Evolutionary conservation across 2,888 invertebrate species (phyloP).

Genomic region (Drosophila eohydei): DNA sequence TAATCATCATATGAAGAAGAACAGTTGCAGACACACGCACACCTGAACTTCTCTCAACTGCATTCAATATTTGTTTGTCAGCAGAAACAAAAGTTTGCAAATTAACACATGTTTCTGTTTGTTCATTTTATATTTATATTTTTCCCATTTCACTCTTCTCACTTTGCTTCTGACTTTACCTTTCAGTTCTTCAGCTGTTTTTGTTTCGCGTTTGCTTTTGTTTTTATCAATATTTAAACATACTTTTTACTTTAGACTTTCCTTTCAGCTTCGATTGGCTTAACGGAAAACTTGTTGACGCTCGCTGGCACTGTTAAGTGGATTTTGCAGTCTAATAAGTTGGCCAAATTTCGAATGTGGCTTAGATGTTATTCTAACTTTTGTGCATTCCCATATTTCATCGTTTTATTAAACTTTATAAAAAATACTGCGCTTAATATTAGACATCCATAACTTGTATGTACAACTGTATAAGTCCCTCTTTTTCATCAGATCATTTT

Average conservation of each 20-base stretch:
- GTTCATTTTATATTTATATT: conserved; percentile 18
- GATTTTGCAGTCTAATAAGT: neutral
- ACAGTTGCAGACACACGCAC: conserved; percentile 12
- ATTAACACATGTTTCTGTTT: conserved; percentile 72
- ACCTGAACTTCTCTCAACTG: conserved; percentile 45
- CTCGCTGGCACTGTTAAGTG: neutral
- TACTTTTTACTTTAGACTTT: conserved; percentile 32
- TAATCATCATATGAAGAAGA: conserved; percentile 50
- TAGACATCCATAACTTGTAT: too few relatives aligned
- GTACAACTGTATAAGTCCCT: too few relatives aligned
- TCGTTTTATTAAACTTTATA: too few relatives aligned
- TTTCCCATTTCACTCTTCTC: conserved; percentile 2
- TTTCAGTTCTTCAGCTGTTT: conserved; percentile 53
- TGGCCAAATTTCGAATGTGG: neutral
- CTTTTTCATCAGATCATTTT: too few relatives aligned
- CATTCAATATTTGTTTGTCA: conserved; percentile 76
- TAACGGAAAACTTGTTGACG: neutral
- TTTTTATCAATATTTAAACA: conserved; percentile 73
- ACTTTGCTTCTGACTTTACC: conserved; percentile 19
- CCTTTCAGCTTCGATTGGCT: neutral
- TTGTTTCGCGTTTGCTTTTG: conserved; percentile 26
- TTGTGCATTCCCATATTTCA: too few relatives aligned
- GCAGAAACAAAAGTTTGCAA: conserved; percentile 64
- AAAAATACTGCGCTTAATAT: too few relatives aligned
- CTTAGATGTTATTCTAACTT: too few relatives aligned